phyloP scores from a whole-genome alignment of 2,113 vertebrate genomes.

The Tenebrosternarchus preto region DNA sequence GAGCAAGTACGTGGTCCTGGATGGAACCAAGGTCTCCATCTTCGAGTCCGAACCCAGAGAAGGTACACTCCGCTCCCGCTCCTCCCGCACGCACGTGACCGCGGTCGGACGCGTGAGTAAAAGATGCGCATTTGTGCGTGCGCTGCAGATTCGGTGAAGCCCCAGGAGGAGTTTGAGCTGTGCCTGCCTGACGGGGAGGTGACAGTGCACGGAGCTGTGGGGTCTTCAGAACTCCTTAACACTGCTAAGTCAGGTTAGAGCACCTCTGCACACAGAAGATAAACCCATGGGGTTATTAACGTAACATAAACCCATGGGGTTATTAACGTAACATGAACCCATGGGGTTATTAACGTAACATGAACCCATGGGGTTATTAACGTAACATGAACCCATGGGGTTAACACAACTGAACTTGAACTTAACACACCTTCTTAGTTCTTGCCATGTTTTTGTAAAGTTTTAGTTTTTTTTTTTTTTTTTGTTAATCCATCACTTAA shows the following conservation, averaged over 20 bases:
- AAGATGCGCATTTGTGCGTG: slow-evolving; percentile 11
- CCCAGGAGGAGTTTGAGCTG: slow-evolving; percentile 95
- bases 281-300: background rate
- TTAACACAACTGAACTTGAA: background rate
- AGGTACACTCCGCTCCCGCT: slow-evolving; percentile 71
- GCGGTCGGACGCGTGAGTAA: background rate
- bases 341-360: too few relatives aligned
- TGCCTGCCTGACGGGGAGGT: slow-evolving; percentile 96
- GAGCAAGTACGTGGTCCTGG: slow-evolving; percentile 93
- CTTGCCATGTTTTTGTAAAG: too few relatives aligned
- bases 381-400: too few relatives aligned
- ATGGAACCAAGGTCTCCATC: slow-evolving; percentile 93
- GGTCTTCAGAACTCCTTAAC: slow-evolving; percentile 94
- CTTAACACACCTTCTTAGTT: background rate
- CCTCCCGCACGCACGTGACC: background rate
- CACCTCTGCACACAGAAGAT: slow-evolving; percentile 36
- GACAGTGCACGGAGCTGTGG: slow-evolving; percentile 94
- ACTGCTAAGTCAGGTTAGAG: slow-evolving; percentile 95
- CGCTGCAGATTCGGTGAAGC: slow-evolving; percentile 80
- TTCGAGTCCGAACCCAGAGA: slow-evolving; percentile 92
- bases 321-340: too few relatives aligned
- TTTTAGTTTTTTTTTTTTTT: background rate
- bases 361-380: background rate
- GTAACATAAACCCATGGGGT: too few relatives aligned
- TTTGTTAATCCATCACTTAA: background rate